Conservation (phyloP, 2,888 invertebrate species). For the Campoplex nolae region DNA sequence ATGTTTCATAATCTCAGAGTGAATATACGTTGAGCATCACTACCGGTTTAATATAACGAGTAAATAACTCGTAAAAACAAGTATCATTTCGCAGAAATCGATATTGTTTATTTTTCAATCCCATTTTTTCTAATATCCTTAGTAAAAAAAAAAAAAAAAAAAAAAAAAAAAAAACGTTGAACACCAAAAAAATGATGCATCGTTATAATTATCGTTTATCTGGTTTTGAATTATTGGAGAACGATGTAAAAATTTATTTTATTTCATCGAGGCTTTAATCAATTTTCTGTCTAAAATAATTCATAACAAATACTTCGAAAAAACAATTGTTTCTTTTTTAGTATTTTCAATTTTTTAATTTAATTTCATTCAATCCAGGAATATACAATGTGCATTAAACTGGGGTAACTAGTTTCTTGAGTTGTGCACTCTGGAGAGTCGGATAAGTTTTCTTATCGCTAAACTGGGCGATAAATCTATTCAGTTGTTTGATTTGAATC, state of each 20-base stretch:
- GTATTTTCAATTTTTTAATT: neutral
- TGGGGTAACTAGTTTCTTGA: neutral
- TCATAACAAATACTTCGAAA: neutral
- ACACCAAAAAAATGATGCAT: neutral
- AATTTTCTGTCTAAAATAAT: neutral
- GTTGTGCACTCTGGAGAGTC: neutral
- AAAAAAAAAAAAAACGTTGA: no score
- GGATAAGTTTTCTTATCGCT: neutral
- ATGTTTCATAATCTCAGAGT: constrained; percentile 1
- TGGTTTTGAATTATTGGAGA: neutral
- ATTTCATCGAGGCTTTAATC: neutral
- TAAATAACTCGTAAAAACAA: no score
- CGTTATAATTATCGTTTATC: neutral
- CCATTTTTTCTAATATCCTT: no score
- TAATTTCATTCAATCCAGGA: neutral
- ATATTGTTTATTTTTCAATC: no score
- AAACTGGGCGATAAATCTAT: constrained; percentile 1
- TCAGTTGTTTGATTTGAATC: constrained; percentile 6
- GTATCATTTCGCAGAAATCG: no score
- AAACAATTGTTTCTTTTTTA: neutral
- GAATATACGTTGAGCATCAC: neutral
- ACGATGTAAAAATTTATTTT: neutral
- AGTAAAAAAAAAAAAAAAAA: no score
- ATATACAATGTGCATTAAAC: neutral
- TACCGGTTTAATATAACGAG: neutral